Evolutionary conservation across 2,888 invertebrate genomes (phyloP), one percentile per base, ranked within the genome.

Genomic region (Nowickia ferox): DNA sequence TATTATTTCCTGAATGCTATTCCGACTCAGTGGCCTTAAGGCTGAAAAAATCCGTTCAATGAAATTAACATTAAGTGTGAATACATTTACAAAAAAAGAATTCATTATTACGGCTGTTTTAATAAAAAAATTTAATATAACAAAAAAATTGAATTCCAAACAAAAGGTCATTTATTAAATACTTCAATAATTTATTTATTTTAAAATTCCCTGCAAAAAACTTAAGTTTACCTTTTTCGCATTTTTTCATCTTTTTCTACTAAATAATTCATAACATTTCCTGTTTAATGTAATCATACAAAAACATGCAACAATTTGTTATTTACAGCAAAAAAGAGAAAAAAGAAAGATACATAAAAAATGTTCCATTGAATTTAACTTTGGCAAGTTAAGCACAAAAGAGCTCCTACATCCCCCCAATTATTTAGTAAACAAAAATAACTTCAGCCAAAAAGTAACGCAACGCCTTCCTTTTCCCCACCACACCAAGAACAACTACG

Each of bases 321-420:
- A 13, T 10, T n/a, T 15, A 59, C 19, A 17, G 11, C 42, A 38
- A 40, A 19, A 19, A 19, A 61, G 13, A 9, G 17, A 63, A 17
- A 10, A 63, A 44, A 9, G 42, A 69, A 1, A 15, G n/a, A 42
- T 15, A 69, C 15, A 63, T 40, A 57, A 1, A 44, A 42, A 78
- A 71, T 68, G 46, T 78, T 78, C 65, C 63, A 74, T 84, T 74
- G 53, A 74, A 74, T 84, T 74, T 63, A 61, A 72, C 68, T 48
- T 42, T 51, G 65, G 71, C 71, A 65, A 63, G 61, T 63, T 46
- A 55, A 63, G 44, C 53, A 63, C 44, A 13, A 55, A 68, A 51
- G 10, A 69, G 38, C 8, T 10, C 17, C 51, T 9, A 11, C 48
- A 61, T 9, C 48, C 48, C 3, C 63, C 9, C 63, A 38, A 30